Evolutionary conservation across 2,113 vertebrate genomes (phyloP), one percentile per base, ranked within the genome.

Genomic region (Equus przewalskii): DNA sequence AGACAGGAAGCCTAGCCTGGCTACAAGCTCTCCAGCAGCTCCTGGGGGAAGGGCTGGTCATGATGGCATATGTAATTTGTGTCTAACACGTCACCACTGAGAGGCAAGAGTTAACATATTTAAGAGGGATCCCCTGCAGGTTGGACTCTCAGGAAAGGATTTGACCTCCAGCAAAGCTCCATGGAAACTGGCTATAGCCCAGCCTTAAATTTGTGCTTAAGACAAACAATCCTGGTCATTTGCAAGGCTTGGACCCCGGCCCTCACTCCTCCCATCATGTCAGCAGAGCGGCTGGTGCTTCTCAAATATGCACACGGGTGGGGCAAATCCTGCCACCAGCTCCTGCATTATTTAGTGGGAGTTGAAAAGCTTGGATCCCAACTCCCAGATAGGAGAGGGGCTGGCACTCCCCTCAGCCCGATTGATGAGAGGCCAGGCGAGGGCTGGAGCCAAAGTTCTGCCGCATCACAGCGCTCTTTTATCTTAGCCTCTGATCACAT

Each of bases 401-500:
- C 3, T 36, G 21, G 41, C 49, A 60, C 46, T 67, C 4, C 41
- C 24, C 18, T 92, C 7, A 79, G 65, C 7, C 72, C 1, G 44
- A 62, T 7, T 79, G 46, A 86, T 54, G 56, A 41, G 1, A 64
- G 36, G 56, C 62, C 82, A 94, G 54, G 22, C 87, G 46, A 67
- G 54, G 44, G 21, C 30, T 46, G 12, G 76, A 78, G 64, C n/a
- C 51, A 82, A 94, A n/a, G 33, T 93, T 91, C 78, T 79, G 64
- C 73, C 78, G 49, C 0, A 5, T 73, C 19, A 41, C 54, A 0
- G 33, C 64, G 46, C 36, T 90, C 54, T 93, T 98, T 95, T 81
- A 92, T 83, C 21, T 88, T 69, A 65, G 65, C 41, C 64, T 95
- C 73, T 96, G 91, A 75, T 96, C 72, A 83, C 69, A 89, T 13